Conservation (phyloP, 2,888 invertebrate genomes). For the Tricholauxania praeusta region DNA sequence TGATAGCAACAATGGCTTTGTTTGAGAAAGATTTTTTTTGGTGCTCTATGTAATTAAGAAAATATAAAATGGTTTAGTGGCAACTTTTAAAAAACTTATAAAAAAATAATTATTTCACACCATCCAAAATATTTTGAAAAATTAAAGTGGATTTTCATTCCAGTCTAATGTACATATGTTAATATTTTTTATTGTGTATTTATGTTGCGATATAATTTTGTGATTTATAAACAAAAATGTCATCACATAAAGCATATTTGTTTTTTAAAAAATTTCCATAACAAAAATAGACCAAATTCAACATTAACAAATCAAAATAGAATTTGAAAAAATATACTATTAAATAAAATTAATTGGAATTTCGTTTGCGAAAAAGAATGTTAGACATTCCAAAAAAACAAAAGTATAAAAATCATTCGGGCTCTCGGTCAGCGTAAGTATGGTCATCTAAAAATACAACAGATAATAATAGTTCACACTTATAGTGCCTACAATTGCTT, state of each 20-base stretch:
- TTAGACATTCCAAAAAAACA: constrained; percentile 12
- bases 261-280: constrained; percentile 15
- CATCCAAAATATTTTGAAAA: too few species aligned
- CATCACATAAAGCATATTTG: constrained; percentile 16
- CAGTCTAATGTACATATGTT: too few species aligned
- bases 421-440: constrained; percentile 44
- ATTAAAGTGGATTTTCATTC: too few species aligned
- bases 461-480: constrained; percentile 23
- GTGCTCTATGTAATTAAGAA: too few species aligned
- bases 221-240: too few species aligned
- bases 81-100: too few species aligned
- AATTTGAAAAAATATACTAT: background rate
- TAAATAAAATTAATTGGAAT: background rate
- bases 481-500: background rate
- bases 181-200: too few species aligned
- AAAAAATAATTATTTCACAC: too few species aligned
- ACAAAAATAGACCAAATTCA: background rate
- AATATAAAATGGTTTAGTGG: too few species aligned
- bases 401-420: constrained; percentile 36
- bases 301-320: background rate
- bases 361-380: background rate
- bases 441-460: constrained; percentile 43
- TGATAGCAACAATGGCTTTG: too few species aligned
- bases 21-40: too few species aligned
- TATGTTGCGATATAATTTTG: too few species aligned